Conservation (phyloP, 2,113 vertebrate genomes). For the Aspiorhynchus laticeps region DNA sequence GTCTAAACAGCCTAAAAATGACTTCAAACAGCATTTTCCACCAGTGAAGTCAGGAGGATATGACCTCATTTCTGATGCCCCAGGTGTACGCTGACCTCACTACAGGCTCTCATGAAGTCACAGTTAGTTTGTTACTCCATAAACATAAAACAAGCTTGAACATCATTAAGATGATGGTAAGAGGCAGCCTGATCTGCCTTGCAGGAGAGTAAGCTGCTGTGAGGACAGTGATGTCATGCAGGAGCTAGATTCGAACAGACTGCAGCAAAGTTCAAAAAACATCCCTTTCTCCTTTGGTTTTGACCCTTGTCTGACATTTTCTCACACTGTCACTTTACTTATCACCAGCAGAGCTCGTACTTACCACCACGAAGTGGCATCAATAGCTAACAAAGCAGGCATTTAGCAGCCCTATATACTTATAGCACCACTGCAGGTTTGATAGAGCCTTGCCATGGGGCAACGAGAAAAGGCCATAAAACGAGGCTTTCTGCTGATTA, state of each 20-base stretch:
- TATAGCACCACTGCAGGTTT: neutral
- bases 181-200: neutral
- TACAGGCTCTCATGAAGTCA: neutral
- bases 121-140: neutral
- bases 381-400: slow-evolving; percentile 10
- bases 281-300: neutral
- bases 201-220: neutral
- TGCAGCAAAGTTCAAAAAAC: neutral
- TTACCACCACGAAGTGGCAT: slow-evolving; percentile 4
- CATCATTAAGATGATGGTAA: neutral
- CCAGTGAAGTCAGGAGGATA: neutral
- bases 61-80: neutral
- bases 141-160: slow-evolving; percentile 2
- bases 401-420: slow-evolving; percentile 18
- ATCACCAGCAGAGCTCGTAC: slow-evolving; percentile 2
- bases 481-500: slow-evolving; percentile 72
- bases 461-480: slow-evolving; percentile 62
- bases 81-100: neutral
- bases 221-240: neutral
- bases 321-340: slow-evolving; percentile 2
- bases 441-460: slow-evolving; percentile 12
- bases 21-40: neutral
- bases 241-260: neutral
- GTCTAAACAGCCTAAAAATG: neutral
- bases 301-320: slow-evolving; percentile 6